Evolutionary conservation across 23 tunicate species (phyloP).

Genomic region (Pegea sp.): DNA sequence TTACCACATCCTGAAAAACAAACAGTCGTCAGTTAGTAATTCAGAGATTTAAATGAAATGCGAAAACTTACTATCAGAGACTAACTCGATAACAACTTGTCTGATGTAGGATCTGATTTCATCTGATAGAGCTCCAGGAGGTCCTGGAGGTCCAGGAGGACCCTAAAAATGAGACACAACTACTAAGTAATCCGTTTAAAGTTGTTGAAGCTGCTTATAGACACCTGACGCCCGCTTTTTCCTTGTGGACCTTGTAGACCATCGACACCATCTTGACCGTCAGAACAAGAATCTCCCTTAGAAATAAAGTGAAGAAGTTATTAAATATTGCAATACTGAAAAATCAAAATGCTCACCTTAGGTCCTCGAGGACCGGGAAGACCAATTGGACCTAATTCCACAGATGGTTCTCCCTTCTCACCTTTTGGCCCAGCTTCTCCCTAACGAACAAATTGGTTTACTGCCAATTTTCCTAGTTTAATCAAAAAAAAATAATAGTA

Average conservation of each 20-base stretch:
- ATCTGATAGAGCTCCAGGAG: slow-evolving; percentile 6
- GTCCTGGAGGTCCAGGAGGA: slow-evolving; percentile 23
- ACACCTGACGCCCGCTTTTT: slow-evolving; percentile 38
- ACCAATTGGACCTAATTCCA: slow-evolving; percentile 40
- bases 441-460: no score
- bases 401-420: slow-evolving; percentile 68
- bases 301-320: neutral
- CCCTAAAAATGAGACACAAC: slow-evolving; percentile 19
- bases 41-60: neutral
- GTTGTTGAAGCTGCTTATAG: neutral
- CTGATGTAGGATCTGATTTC: slow-evolving; percentile 27
- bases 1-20: neutral
- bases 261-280: slow-evolving; percentile 42
- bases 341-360: slow-evolving; percentile 10
- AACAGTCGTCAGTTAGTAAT: neutral
- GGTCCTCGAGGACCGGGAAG: slow-evolving; percentile 25
- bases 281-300: slow-evolving; percentile 28
- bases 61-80: slow-evolving; percentile 28
- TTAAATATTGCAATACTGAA: neutral
- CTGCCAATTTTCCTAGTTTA: no score
- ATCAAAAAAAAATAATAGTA: no score
- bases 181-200: neutral
- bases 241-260: slow-evolving; percentile 64
- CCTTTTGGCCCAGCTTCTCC: slow-evolving; percentile 30
- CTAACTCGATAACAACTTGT: slow-evolving; percentile 32